phyloP scores from a whole-genome alignment of 2,113 vertebrate genomes.

The Pavo muticus region DNA sequence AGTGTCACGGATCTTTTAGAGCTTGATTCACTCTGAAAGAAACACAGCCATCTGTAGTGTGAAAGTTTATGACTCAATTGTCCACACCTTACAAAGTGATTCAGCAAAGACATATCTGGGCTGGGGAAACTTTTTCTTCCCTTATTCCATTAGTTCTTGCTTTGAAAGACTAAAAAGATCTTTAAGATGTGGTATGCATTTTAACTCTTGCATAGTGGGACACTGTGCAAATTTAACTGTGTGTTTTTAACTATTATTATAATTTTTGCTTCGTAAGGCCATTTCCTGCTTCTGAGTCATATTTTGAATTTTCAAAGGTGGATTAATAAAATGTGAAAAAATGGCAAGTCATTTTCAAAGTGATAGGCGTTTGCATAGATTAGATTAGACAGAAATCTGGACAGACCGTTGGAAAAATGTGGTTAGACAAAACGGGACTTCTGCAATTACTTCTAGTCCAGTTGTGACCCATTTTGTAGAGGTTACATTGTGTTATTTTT shows the following conservation, averaged over 20 bases:
- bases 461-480: constrained; percentile 58
- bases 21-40: constrained; percentile 48
- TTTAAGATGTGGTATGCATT: neutral
- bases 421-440: constrained; percentile 64
- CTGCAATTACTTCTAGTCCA: constrained; percentile 71
- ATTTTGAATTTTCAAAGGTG: constrained; percentile 33
- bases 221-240: neutral
- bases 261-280: neutral
- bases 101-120: constrained; percentile 64
- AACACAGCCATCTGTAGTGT: constrained; percentile 44
- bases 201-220: constrained; percentile 4
- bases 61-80: constrained; percentile 30
- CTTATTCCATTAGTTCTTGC: constrained; percentile 16
- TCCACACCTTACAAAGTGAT: constrained; percentile 55
- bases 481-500: constrained; percentile 4
- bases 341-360: constrained; percentile 54
- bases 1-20: constrained; percentile 64
- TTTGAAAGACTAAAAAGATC: constrained; percentile 18
- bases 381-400: constrained; percentile 63
- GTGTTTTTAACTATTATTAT: neutral
- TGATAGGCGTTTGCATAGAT: constrained; percentile 13
- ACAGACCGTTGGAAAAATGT: constrained; percentile 50
- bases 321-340: constrained; percentile 57
- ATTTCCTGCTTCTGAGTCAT: neutral
- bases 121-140: constrained; percentile 13